A percentile compares a stretch with the other conserved stretches of the same genome.
Evolutionary conservation across 2,113 vertebrate genomes (phyloP).

Genomic region (Leptosomus discolor): DNA sequence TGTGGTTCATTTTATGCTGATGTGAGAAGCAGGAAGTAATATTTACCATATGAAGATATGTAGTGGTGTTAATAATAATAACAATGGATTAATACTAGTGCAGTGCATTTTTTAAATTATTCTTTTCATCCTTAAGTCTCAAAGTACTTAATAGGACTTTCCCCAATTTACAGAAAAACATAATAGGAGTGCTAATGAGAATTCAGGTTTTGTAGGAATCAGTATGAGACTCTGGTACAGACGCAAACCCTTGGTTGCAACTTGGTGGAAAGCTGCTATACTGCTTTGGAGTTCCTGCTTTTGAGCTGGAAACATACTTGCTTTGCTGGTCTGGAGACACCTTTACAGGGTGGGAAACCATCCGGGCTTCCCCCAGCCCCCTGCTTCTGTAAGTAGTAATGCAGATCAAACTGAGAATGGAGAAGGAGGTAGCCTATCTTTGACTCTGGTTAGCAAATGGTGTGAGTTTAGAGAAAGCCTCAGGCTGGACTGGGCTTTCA

Average conservation of each 20-base stretch:
- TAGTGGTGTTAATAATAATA: background rate
- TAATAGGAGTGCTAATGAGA: background rate
- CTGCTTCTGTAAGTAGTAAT: background rate
- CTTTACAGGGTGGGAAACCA: background rate
- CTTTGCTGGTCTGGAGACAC: background rate
- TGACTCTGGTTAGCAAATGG: background rate
- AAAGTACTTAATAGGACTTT: background rate
- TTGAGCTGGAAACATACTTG: background rate
- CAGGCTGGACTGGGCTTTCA: background rate
- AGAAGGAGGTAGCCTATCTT: background rate
- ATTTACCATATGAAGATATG: background rate
- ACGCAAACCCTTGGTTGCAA: background rate
- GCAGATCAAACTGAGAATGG: background rate
- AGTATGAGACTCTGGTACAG: background rate
- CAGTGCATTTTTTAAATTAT: background rate
- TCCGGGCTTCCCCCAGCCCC: background rate
- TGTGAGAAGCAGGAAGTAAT: background rate
- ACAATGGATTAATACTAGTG: background rate
- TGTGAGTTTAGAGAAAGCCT: background rate
- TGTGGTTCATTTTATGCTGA: constrained; percentile 1
- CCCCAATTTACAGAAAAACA: background rate
- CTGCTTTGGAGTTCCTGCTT: background rate
- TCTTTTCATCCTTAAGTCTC: background rate
- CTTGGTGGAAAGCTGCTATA: background rate
- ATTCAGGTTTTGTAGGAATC: background rate